Conservation (phyloP, 2,888 invertebrate species). For the Eristalis intricaria region DNA sequence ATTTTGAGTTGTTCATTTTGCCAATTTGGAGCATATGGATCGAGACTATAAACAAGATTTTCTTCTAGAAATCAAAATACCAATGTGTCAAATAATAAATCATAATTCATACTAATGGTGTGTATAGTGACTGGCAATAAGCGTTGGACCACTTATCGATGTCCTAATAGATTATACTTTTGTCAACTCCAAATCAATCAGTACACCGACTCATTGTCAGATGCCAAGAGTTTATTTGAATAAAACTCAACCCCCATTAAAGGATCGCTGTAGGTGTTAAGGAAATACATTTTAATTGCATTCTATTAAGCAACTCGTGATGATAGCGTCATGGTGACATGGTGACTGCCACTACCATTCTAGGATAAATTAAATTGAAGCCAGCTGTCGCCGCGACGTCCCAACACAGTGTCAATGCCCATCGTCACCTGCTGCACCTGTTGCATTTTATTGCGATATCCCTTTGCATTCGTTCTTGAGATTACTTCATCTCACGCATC, state of each 20-base stretch:
- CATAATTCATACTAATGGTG: background rate
- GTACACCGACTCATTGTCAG: too few relatives aligned
- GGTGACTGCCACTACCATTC: constrained; percentile 38
- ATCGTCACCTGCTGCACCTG: constrained; percentile 67
- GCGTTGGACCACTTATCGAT: too few relatives aligned
- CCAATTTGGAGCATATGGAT: background rate
- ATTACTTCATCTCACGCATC: constrained; percentile 64
- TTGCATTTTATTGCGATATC: constrained; percentile 27
- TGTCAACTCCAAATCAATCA: too few relatives aligned
- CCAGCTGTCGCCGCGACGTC: background rate
- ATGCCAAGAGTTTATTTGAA: background rate
- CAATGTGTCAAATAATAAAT: background rate
- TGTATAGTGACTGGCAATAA: background rate
- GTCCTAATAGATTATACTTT: too few relatives aligned
- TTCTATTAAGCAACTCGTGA: constrained; percentile 59
- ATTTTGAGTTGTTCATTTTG: background rate
- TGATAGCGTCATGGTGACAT: constrained; percentile 24
- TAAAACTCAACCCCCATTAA: constrained; percentile 54
- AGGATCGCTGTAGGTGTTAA: constrained; percentile 2
- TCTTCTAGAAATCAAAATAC: background rate
- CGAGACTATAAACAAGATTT: background rate
- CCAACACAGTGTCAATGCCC: constrained; percentile 31
- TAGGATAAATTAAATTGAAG: constrained; percentile 34
- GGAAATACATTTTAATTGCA: constrained; percentile 62
- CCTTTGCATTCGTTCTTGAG: constrained; percentile 8